These are phyloP conservation scores for Mus musculus DNA, from an alignment of 2,113 vertebrate species.

Conservation along the genomic window DNA sequence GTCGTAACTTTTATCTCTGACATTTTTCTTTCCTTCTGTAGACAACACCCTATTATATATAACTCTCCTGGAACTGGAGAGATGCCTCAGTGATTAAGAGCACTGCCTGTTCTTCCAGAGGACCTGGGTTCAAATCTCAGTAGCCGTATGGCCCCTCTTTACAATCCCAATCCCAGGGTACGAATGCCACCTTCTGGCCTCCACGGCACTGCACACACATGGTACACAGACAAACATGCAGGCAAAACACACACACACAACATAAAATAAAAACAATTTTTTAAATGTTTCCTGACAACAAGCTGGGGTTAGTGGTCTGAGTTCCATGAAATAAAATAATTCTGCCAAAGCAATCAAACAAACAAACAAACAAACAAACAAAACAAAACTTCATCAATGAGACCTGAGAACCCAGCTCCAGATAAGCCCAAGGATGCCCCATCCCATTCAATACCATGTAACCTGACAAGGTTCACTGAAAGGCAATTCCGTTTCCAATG, in stretches of 20 bases:
- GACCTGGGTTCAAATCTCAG: not conserved
- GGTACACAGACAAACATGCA: not conserved
- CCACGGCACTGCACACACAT: not conserved
- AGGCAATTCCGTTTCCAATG: not conserved
- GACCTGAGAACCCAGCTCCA: not conserved
- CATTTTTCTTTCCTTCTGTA: not conserved
- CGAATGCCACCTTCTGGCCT: not conserved
- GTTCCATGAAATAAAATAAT: not conserved
- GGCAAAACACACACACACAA: too few species aligned
- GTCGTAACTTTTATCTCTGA: not conserved
- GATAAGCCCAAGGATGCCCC: not conserved
- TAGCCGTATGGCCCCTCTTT: not conserved
- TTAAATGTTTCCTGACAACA: not conserved
- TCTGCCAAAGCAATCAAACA: not conserved
- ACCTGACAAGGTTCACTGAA: not conserved
- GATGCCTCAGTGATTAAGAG: not conserved
- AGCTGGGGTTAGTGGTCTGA: not conserved
- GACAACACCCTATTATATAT: not conserved
- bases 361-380: too few species aligned
- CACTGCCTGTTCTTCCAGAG: not conserved
- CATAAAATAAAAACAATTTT: not conserved
- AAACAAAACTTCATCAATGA: not conserved
- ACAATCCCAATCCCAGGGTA: not conserved
- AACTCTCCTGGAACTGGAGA: not conserved
- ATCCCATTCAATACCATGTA: not conserved